phyloP scores from a whole-genome alignment of 2,113 vertebrate species.

The Calyptomena viridis region DNA sequence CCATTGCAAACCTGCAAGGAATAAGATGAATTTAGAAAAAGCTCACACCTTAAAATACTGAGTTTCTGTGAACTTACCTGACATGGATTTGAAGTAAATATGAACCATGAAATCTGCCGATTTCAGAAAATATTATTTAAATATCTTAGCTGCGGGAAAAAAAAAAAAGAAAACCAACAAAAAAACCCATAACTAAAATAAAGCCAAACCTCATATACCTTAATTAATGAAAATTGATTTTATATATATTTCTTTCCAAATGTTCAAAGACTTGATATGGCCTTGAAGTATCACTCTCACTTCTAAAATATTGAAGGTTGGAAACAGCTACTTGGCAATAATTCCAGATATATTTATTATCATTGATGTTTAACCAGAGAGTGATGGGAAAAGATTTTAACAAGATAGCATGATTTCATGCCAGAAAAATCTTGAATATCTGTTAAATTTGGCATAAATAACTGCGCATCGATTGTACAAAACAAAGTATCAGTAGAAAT shows the following conservation, averaged over 20 bases:
- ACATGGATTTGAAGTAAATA: neutral
- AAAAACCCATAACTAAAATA: fast-evolving
- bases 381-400: neutral
- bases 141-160: neutral
- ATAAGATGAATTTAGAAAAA: neutral
- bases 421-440: neutral
- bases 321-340: neutral
- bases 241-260: neutral
- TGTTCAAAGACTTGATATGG: neutral
- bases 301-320: neutral
- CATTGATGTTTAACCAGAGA: neutral
- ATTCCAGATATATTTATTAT: neutral
- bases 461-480: neutral
- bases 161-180: too few species aligned
- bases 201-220: neutral
- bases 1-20: neutral
- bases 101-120: neutral
- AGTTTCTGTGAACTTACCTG: neutral
- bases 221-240: neutral
- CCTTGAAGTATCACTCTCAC: neutral
- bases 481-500: neutral
- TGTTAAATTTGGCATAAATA: neutral
- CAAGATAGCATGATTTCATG: neutral
- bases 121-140: neutral
- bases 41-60: neutral